Evolutionary conservation across 2,888 invertebrate genomes (phyloP), one percentile per base, ranked within the genome.

Genomic region (Poecilobothrus nobilitatus): DNA sequence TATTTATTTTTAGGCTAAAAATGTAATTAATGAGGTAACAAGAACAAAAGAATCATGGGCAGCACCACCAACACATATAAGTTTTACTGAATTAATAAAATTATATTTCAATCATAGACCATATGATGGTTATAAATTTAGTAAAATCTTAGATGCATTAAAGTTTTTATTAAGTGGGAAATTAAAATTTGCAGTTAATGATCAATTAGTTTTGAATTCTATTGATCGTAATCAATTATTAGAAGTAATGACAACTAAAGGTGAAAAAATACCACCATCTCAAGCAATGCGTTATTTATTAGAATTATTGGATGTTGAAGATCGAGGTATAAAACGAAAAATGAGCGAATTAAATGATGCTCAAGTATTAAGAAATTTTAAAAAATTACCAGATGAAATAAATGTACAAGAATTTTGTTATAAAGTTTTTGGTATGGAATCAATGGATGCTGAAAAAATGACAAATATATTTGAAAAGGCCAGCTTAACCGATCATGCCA

Each of bases 31-130:
- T 2, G 89, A 89, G 79, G 84, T 86, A 1, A 84, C 83, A 72
- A 66, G 65, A 67, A 63, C 7, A 21, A 67, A 41, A 53, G 65
- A 65, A 34, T 33, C 41, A 0, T 22, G 53, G 1, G 37, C 65
- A 53, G 61, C 65, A 10, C 33, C 41, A 3, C 66, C 64, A 34
- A 65, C 68, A 21, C 15, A 66, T 65, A 84, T 91, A 33, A 85
- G 86, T 20, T 89, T 91, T 73, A 86, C 86, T 27, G 87, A 88
- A 71, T 87, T 88, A 71, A 85, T 89, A 1, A 86, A 85, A 75
- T 78, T 89, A 20, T 89, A 87, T 74, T 76, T 89, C 66, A 90
- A 89, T 77, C 88, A 89, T 76, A 84, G 87, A 71, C 88, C 89
- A 0, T 85, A 84, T 0, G 83, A 85, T 73, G 86, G 87, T 0